Percentiles rank a stretch among this genome's conserved stretches.
Evolutionary conservation across 2,888 invertebrate genomes (phyloP).

Genomic region (Dasysyrphus albostriatus): DNA sequence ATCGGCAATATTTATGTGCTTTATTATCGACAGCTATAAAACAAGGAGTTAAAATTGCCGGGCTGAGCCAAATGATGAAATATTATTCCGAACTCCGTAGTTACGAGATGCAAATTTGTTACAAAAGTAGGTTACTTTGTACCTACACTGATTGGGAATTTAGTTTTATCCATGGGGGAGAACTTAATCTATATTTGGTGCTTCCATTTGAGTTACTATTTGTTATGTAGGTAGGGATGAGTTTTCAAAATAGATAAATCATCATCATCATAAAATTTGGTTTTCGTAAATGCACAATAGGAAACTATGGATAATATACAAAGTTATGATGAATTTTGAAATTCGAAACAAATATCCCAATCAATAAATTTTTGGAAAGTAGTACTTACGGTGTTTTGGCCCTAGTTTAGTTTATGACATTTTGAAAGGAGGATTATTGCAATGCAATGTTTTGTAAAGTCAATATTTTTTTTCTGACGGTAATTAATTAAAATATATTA

Average conservation of each 20-base stretch:
- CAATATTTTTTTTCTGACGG: too few relatives aligned
- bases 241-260: constrained; percentile 10
- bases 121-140: constrained; percentile 5
- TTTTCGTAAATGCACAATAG: neutral
- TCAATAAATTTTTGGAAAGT: neutral
- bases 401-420: neutral
- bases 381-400: neutral
- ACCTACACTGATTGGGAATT: neutral
- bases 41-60: constrained; percentile 31
- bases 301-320: neutral
- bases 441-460: too few relatives aligned
- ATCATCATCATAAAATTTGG: constrained; percentile 11
- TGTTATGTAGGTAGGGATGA: neutral
- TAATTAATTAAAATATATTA: too few relatives aligned
- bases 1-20: constrained; percentile 52
- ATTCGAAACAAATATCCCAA: neutral
- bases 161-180: neutral
- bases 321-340: neutral
- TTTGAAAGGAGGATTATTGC: too few relatives aligned
- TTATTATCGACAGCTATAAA: constrained; percentile 37
- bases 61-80: constrained; percentile 15
- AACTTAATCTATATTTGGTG: constrained; percentile 6
- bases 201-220: neutral
- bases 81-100: constrained; percentile 8
- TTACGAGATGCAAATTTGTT: constrained; percentile 25